Evolutionary conservation across 2,888 invertebrate genomes (phyloP).

Genomic region (Phengaris alcon): DNA sequence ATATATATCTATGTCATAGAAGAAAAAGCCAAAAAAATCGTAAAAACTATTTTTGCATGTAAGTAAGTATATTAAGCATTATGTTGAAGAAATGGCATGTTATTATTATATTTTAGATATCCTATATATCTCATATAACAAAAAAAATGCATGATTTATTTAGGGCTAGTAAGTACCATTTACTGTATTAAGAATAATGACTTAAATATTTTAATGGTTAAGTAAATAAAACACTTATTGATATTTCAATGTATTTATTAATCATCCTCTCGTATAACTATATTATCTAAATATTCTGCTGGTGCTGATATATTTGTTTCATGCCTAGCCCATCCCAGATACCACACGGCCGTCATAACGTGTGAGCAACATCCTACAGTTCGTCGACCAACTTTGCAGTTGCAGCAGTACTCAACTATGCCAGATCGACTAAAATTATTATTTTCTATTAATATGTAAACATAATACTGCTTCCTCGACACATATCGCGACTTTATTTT

Average conservation of each 20-base stretch:
- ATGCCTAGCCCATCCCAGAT: conserved; percentile 1
- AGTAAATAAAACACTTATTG: no score
- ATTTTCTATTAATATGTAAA: no score
- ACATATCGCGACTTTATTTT: no score
- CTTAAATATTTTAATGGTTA: no score
- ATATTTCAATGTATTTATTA: no score
- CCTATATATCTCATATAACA: background rate
- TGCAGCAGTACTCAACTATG: background rate
- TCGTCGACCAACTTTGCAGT: conserved; percentile 18
- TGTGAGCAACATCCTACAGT: conserved; percentile 28
- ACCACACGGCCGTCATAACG: conserved; percentile 9
- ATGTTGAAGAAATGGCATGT: background rate
- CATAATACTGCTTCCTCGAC: no score
- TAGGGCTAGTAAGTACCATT: background rate
- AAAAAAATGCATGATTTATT: background rate
- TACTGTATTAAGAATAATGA: no score
- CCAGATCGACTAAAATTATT: background rate
- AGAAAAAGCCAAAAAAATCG: background rate
- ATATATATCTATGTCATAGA: background rate
- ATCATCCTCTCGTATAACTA: background rate
- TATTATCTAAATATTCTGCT: conserved; percentile 4
- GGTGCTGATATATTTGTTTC: conserved; percentile 2
- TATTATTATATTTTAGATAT: background rate
- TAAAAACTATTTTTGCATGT: background rate
- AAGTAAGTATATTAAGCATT: background rate